Base-by-base conservation (phyloP, 2,888 invertebrate species). In the Spodoptera exigua region DNA sequence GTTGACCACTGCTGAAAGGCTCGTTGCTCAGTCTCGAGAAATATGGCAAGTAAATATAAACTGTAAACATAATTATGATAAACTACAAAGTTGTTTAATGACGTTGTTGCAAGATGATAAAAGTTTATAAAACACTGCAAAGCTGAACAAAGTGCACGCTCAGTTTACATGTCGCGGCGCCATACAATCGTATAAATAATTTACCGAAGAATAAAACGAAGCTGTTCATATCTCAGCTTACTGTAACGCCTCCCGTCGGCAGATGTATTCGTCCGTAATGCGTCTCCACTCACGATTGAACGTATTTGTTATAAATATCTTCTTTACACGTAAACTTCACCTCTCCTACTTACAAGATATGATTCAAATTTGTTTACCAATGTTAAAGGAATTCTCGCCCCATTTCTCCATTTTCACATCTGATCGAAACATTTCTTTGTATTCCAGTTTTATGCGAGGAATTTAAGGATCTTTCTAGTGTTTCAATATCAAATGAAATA, bases 281-380 rank as follows among this genome's bases (percentile, higher is more conserved):
- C 61, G 41, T 35, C 35, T 39, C 18, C 44, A 36, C 39, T 43
- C 48, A 52, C 43, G 52, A 49, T 13, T 55, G 39, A 67, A 53
- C 52, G 37, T 53, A 49, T 58, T 59, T 49, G 18, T 49, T 48
- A 49, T 55, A 56, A 53, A 66, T 58, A 44, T 40, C 44, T 34
- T 17, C 40, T 17, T 49, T 27, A 16, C 18, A 34, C 39, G 16
- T 48, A 39, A 37, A 13, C n/a, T n/a, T 27, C n/a, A 13, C 36
- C 32, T 18, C 13, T 40, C 27, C 60, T n/a, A 46, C 27, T 46
- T 27, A 32, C 13, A 32, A 9, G 46, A 62, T 55, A 35, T 21
- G 27, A 17, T 48, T 35, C 44, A 36, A 63, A 56, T 64, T 63
- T 18, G 7, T 62, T 17, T 47, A 2, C 14, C 13, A 55, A 47